These are phyloP conservation scores for Drosophila prolongata DNA, from an alignment of 2,888 invertebrate species.

Conservation along the genomic window DNA sequence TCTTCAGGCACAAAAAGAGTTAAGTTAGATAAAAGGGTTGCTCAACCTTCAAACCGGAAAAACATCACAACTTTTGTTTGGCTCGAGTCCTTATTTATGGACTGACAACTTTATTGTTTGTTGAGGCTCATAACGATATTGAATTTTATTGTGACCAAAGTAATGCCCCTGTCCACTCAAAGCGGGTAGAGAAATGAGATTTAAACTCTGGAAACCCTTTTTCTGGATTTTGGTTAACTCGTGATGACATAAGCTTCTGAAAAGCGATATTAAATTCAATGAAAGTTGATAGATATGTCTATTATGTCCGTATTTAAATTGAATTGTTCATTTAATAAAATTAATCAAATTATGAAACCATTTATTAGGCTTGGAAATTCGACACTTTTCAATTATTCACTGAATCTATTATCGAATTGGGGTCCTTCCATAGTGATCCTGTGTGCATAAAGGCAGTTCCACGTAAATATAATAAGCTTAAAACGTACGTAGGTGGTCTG, in stretches of 20 bases:
- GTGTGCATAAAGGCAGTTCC: slow-evolving; percentile 33
- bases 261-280: slow-evolving; percentile 16
- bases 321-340: slow-evolving; percentile 50
- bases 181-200: slow-evolving; percentile 10
- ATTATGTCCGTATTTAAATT: slow-evolving; percentile 22
- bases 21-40: slow-evolving; percentile 8
- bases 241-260: slow-evolving; percentile 49
- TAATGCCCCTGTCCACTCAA: neutral
- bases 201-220: neutral
- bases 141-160: slow-evolving; percentile 42
- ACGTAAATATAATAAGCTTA: slow-evolving; percentile 16
- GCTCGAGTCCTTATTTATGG: slow-evolving; percentile 45
- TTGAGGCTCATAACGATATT: slow-evolving; percentile 33
- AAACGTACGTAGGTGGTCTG: neutral
- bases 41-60: slow-evolving; percentile 11
- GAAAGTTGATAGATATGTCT: neutral
- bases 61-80: slow-evolving; percentile 22
- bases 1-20: neutral
- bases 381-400: slow-evolving; percentile 55
- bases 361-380: slow-evolving; percentile 36
- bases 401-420: slow-evolving; percentile 30
- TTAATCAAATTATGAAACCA: slow-evolving; percentile 46
- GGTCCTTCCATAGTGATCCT: neutral
- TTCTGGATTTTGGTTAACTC: too few species aligned
- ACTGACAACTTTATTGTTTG: slow-evolving; percentile 25